Evolutionary conservation across 2,113 vertebrate species (phyloP).

Genomic region (Sander vitreus): DNA sequence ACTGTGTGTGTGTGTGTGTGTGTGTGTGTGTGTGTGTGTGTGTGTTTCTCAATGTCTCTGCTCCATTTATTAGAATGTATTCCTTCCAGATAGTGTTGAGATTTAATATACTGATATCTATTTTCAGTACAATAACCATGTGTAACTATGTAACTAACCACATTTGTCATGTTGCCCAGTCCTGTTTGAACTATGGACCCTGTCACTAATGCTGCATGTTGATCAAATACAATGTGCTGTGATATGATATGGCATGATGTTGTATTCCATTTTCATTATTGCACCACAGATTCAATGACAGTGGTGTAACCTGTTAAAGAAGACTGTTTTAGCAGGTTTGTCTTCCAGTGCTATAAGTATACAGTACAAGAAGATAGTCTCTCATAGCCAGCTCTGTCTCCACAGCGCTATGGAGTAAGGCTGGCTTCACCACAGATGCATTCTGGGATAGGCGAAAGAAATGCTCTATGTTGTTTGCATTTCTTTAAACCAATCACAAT

Average conservation of each 20-base stretch:
- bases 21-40: slow-evolving; percentile 10
- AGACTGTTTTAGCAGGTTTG: too few relatives aligned
- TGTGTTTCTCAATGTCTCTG: background rate
- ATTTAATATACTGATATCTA: background rate
- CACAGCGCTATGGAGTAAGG: too few relatives aligned
- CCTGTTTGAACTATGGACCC: too few relatives aligned
- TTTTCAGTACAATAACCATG: background rate
- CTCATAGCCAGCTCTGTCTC: too few relatives aligned
- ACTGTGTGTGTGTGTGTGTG: slow-evolving; percentile 7
- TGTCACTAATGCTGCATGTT: slow-evolving; percentile 36
- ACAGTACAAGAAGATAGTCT: too few relatives aligned
- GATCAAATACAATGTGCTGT: background rate
- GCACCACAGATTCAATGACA: background rate
- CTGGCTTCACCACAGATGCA: too few relatives aligned
- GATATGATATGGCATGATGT: slow-evolving; percentile 27
- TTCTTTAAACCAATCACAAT: too few relatives aligned
- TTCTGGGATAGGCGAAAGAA: too few relatives aligned
- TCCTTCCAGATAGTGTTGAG: background rate
- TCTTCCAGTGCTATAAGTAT: too few relatives aligned
- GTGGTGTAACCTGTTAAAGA: background rate
- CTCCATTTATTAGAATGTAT: background rate
- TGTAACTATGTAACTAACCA: too few relatives aligned
- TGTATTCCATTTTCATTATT: slow-evolving; percentile 8
- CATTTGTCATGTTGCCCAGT: background rate
- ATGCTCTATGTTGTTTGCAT: too few relatives aligned